A percentile compares a stretch with the other conserved stretches of the same genome.
Evolutionary conservation across 2,888 invertebrate species (phyloP).

Genomic region (Drosophila sordidula): DNA sequence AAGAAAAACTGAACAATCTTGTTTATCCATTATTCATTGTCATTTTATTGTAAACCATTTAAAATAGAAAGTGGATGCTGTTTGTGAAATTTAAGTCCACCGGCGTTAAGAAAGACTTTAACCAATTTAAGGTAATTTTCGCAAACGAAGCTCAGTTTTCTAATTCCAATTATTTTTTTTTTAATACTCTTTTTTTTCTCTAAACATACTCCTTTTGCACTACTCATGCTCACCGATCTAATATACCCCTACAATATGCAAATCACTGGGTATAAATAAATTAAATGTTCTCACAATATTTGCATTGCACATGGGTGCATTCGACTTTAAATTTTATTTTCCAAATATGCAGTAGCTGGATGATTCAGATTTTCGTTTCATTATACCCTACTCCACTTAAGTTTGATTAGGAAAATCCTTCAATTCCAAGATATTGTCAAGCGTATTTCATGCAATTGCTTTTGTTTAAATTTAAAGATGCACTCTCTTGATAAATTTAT

Average conservation of each 20-base stretch:
- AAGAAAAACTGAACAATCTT: too few species aligned
- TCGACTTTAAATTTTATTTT: slow-evolving; percentile 5
- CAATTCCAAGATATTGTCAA: too few species aligned
- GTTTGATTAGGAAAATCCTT: neutral
- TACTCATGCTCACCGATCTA: neutral
- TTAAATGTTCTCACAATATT: slow-evolving; percentile 11
- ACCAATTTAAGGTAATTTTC: too few species aligned
- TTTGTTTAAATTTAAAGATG: slow-evolving; percentile 3
- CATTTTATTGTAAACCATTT: too few species aligned
- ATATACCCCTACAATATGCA: neutral
- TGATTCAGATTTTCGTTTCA: neutral
- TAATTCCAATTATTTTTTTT: too few species aligned
- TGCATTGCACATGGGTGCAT: slow-evolving; percentile 14
- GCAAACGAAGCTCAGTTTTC: too few species aligned
- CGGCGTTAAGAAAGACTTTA: too few species aligned
- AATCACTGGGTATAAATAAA: slow-evolving; percentile 4
- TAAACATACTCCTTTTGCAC: too few species aligned
- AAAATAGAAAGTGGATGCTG: too few species aligned
- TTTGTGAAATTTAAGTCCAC: too few species aligned
- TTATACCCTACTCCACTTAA: neutral
- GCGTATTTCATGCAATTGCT: neutral
- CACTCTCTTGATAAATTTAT: slow-evolving; percentile 13
- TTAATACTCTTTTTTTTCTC: too few species aligned
- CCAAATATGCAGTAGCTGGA: neutral
- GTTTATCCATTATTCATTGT: too few species aligned